Conservation (phyloP, 2,113 vertebrate species). For the Sciurus niger region DNA sequence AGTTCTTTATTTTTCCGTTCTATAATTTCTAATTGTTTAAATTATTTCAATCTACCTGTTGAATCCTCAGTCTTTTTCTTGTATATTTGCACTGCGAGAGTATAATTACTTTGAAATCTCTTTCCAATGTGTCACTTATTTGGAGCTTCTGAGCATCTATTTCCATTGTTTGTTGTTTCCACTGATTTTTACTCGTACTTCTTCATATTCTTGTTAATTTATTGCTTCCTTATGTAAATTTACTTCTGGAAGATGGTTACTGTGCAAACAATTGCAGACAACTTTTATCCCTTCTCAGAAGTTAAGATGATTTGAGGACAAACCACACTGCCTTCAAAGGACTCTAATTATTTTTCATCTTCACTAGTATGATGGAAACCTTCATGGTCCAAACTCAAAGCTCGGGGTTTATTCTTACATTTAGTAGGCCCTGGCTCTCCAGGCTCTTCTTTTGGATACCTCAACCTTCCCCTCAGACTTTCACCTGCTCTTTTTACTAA, state of each 20-base stretch:
- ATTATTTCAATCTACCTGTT: neutral
- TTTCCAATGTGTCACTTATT: neutral
- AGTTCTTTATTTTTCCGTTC: neutral
- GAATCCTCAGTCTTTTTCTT: neutral
- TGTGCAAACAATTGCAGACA: neutral
- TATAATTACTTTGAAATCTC: neutral
- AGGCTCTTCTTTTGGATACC: neutral
- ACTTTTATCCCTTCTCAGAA: neutral
- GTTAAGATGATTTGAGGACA: neutral
- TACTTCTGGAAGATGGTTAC: neutral
- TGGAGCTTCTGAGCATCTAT: neutral
- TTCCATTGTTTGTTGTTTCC: neutral
- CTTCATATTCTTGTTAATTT: neutral
- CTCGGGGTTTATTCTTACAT: neutral
- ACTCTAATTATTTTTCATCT: neutral
- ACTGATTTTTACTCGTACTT: neutral
- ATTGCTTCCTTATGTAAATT: neutral
- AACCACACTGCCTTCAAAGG: rapidly evolving
- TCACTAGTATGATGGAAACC: neutral
- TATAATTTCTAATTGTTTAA: neutral
- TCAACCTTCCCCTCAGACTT: neutral
- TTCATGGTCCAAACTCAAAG: neutral
- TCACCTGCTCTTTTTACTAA: neutral
- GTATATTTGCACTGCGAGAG: no score
- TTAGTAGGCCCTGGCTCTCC: neutral